Base-by-base conservation (phyloP, 1,140 invertebrate genomes). In the Phymorhynchus buccinoides region DNA sequence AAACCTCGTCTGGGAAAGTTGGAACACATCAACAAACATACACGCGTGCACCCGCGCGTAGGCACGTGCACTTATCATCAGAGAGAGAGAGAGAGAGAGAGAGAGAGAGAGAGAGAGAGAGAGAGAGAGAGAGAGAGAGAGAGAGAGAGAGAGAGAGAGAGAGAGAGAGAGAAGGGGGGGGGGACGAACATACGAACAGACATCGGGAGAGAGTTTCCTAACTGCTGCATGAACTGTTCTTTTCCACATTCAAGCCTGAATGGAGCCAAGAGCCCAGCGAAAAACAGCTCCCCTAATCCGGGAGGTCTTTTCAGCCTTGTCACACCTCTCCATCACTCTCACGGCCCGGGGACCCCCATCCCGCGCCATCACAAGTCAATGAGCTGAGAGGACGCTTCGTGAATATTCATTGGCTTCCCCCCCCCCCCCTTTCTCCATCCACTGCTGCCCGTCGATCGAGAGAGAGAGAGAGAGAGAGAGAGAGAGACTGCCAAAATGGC, bases 121-220 rank as follows among this genome's bases (percentile, higher is more conserved):
- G 35, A 30, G 68, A 79, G 4, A 79, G n/a, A 44, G 75, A 78
- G 35, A 78, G 41, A 44, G 41, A 41, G 41, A n/a, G 27, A 18
- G 27, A 35, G 75, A 78, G 37, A 78, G 75, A 78, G 75, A 78
- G 75, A 44, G 41, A 78, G 75, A 44, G 41, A 75, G 71, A 75
- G n/a, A 75, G 37, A 75, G 71, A 75, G n/a, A 32, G 75, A 75
- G 71, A 75, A 14, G 30, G 71, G 30, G 71, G 30, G 12, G 3
- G 71, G 30, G 71, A 78, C n/a, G 37, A 3, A 66, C 18, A 27
- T 4, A 18, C 6, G 35, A 4, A 9, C n/a, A 71, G 0, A 37
- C 18, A 35, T 35, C 68, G 7, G 7, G 22, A 27, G 30, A 66
- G 62, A 35, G 35, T 18, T 4, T 22, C 22, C 56, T 62, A 27